These are phyloP conservation scores for Ips nitidus DNA, from an alignment of 1,140 invertebrate genomes.

Conservation along the genomic window DNA sequence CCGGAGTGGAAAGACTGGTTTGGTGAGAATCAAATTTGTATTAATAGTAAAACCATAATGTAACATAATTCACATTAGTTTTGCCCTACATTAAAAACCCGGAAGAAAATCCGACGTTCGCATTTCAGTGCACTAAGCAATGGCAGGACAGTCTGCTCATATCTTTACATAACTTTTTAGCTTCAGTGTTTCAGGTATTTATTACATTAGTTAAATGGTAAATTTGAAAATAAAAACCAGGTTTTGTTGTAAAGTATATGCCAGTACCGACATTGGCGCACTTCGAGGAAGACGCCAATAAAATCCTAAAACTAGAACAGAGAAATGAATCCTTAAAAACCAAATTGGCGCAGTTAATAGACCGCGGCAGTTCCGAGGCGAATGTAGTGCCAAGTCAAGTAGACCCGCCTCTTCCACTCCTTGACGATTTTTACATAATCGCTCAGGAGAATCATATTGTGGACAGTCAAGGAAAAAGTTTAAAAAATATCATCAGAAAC, in stretches of 20 bases:
- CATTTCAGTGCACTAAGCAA: constrained; percentile 85
- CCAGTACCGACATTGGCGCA: constrained; percentile 80
- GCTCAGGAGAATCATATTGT: constrained; percentile 68
- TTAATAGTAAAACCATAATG: background rate
- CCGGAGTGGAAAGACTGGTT: constrained; percentile 97
- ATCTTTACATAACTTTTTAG: constrained; percentile 93
- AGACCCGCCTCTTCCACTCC: constrained; percentile 71
- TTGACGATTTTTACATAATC: constrained; percentile 92
- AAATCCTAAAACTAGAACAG: constrained; percentile 78
- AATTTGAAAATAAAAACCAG: background rate
- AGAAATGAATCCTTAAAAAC: constrained; percentile 75
- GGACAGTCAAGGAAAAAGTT: constrained; percentile 68
- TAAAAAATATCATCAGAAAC: constrained; percentile 75
- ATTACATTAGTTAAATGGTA: constrained; percentile 27
- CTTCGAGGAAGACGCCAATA: constrained; percentile 81
- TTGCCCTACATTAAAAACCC: constrained; percentile 89
- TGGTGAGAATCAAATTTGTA: constrained; percentile 63
- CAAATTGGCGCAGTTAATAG: constrained; percentile 53
- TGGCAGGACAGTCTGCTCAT: constrained; percentile 94
- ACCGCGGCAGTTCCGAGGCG: constrained; percentile 54
- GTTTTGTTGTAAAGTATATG: constrained; percentile 63
- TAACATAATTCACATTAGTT: constrained; percentile 58
- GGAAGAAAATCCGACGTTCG: constrained; percentile 85
- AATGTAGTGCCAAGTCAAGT: constrained; percentile 63
- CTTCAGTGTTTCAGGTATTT: constrained; percentile 79